A percentile compares a stretch with the other conserved stretches of the same genome.
phyloP scores from a whole-genome alignment of 2,797 vertebrate species.

The Natrix natrix region DNA sequence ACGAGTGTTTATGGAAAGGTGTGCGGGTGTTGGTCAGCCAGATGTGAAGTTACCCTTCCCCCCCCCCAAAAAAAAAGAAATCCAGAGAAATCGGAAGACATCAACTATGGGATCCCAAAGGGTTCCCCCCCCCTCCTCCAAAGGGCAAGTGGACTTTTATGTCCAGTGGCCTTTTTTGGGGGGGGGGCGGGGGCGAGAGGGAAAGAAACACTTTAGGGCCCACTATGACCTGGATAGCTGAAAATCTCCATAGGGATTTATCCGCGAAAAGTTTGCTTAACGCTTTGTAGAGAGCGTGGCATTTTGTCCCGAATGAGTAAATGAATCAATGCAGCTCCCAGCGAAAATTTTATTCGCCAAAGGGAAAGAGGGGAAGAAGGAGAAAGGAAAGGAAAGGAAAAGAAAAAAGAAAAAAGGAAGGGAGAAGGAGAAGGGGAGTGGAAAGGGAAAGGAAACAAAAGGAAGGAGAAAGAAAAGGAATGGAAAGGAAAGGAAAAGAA shows the following conservation, averaged over 20 bases:
- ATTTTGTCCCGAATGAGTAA: neutral
- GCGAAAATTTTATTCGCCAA: too few species aligned
- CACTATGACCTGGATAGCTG: too few species aligned
- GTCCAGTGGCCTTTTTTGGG: too few species aligned
- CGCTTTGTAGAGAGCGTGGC: neutral
- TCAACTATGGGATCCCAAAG: neutral
- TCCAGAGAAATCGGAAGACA: neutral
- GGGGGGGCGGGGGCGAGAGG: accelerated
- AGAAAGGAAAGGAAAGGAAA: neutral
- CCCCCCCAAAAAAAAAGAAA: neutral
- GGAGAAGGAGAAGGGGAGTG: accelerated
- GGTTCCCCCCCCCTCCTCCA: accelerated
- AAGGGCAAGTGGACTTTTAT: neutral
- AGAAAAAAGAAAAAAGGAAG: too few species aligned
- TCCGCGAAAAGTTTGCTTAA: neutral
- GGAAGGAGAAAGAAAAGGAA: accelerated
- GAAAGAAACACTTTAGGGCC: neutral
- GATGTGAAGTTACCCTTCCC: neutral
- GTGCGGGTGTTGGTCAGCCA: neutral
- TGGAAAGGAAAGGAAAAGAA: accelerated
- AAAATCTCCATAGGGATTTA: neutral
- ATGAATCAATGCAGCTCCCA: neutral
- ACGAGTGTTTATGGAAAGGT: neutral
- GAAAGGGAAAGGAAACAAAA: too few species aligned
- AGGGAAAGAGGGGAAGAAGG: too few species aligned